phyloP scores from a whole-genome alignment of 2,113 vertebrate species.

The Elanoides forficatus region DNA sequence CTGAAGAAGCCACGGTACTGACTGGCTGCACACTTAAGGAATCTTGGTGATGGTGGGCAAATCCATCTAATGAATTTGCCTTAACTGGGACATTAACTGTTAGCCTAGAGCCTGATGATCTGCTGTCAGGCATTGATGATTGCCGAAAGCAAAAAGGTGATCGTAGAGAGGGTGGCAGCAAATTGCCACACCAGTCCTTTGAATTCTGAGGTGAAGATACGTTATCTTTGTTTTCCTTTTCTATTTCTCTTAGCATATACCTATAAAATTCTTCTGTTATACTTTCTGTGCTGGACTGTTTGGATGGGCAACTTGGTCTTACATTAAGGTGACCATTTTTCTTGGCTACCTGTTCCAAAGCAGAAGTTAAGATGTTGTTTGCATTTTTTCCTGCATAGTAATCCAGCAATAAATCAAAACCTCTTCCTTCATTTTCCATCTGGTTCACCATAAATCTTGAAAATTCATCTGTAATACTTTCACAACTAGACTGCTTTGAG shows the following conservation, averaged over 20 bases:
- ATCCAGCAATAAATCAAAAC: constrained; percentile 91
- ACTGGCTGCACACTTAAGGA: constrained; percentile 79
- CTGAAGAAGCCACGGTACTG: constrained; percentile 73
- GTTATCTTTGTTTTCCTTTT: constrained; percentile 85
- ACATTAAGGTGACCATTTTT: constrained; percentile 88
- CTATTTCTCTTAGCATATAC: constrained; percentile 92
- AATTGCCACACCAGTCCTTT: constrained; percentile 85
- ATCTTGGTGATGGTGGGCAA: constrained; percentile 81
- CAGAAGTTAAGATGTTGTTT: constrained; percentile 87
- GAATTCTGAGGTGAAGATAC: constrained; percentile 70
- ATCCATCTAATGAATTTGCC: constrained; percentile 94
- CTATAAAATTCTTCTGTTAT: constrained; percentile 97
- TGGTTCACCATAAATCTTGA: constrained; percentile 98
- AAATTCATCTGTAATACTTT: constrained; percentile 98
- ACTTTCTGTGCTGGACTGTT: constrained; percentile 97
- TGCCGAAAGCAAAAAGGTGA: constrained; percentile 87
- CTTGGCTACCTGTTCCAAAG: constrained; percentile 86
- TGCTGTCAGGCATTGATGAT: constrained; percentile 88
- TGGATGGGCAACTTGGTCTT: constrained; percentile 86
- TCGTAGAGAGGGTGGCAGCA: constrained; percentile 81
- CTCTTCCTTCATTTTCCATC: constrained; percentile 95
- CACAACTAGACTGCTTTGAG: constrained; percentile 97
- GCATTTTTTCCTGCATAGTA: constrained; percentile 97
- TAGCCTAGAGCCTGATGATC: constrained; percentile 81
- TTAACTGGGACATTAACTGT: constrained; percentile 89